A percentile compares a stretch with the other conserved stretches of the same genome.
Evolutionary conservation across 1,140 invertebrate genomes (phyloP).

Genomic region (Drosophila navojoa): DNA sequence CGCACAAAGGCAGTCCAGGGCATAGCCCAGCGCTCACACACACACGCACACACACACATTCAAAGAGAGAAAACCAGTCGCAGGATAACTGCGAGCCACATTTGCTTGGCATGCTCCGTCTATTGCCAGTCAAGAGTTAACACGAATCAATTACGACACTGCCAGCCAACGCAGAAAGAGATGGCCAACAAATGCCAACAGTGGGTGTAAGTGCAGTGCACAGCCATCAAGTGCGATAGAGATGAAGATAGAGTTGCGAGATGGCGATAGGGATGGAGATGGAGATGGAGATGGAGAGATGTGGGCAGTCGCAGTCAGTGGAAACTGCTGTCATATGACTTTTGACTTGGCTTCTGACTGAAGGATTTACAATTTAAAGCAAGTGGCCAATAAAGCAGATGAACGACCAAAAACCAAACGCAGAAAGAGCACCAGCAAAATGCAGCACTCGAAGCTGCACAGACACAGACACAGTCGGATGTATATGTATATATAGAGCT

Average conservation of each 20-base stretch:
- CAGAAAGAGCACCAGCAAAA: constrained; percentile 32
- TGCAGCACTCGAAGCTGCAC: constrained; percentile 11
- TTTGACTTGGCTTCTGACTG: constrained; percentile 73
- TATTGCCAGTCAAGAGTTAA: constrained; percentile 82
- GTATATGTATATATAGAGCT: not conserved
- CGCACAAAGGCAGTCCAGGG: constrained; percentile 58
- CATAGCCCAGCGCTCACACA: not conserved
- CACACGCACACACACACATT: too few species aligned
- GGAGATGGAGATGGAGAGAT: constrained; percentile 24
- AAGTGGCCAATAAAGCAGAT: constrained; percentile 81
- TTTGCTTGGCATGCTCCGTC: constrained; percentile 76
- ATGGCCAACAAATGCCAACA: constrained; percentile 7
- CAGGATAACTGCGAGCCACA: constrained; percentile 62
- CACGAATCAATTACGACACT: constrained; percentile 80
- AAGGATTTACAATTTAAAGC: constrained; percentile 82
- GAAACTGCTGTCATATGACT: constrained; percentile 72
- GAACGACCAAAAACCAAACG: constrained; percentile 61
- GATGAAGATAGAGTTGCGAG: constrained; percentile 18
- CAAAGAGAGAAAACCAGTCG: constrained; percentile 18
- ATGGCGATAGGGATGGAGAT: not conserved
- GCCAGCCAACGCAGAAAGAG: constrained; percentile 36
- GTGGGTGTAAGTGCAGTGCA: constrained; percentile 8
- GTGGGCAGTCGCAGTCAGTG: constrained; percentile 30
- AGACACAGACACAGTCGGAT: not conserved
- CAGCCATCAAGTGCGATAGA: constrained; percentile 5